Evolutionary conservation across 2,113 vertebrate species (phyloP), one percentile per base, ranked within the genome.

Genomic region (Cyprinodon tularosa): DNA sequence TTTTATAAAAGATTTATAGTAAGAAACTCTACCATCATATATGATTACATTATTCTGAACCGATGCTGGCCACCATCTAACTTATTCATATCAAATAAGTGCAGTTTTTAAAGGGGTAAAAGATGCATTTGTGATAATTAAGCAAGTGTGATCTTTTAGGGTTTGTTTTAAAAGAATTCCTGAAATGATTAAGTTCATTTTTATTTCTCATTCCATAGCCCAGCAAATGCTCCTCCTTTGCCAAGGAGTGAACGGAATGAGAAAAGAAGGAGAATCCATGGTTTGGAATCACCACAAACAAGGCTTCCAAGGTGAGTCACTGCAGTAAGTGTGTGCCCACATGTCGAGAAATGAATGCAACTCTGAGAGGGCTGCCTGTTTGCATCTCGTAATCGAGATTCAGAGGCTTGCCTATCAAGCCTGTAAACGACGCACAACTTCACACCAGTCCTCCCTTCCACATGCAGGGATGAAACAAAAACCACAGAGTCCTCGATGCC

Each of bases 161-260:
- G 42, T 6, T 42, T 9, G 3, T 57, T 7, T 45, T 62, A 20
- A 17, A 36, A 22, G 36, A 1, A n/a, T 39, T 13, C 36, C 13
- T 13, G 29, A 65, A 61, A 40, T 20, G 10, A 72, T 38, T 39
- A 17, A 38, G 14, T 37, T 12, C 15, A 59, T 71, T 66, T 81
- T 53, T 74, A 11, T 1, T 78, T 74, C 12, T 67, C 7, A n/a
- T 20, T 50, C 66, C 80, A 81, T 86, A 94, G 92, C 84, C 67
- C 90, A 94, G 67, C 90, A 93, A 73, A 89, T 92, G 91, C 76
- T 93, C 13, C 86, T 92, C 22, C 81, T 93, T 77, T 89, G 89
- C 77, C 92, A 83, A 53, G 88, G 90, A 64, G 79, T 70, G 68
- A 84, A 68, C 53, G 81, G 83, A 50, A 66, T 75, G 72, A 88